phyloP scores from a whole-genome alignment of 2,113 vertebrate species.

The Amazona guildingii region DNA sequence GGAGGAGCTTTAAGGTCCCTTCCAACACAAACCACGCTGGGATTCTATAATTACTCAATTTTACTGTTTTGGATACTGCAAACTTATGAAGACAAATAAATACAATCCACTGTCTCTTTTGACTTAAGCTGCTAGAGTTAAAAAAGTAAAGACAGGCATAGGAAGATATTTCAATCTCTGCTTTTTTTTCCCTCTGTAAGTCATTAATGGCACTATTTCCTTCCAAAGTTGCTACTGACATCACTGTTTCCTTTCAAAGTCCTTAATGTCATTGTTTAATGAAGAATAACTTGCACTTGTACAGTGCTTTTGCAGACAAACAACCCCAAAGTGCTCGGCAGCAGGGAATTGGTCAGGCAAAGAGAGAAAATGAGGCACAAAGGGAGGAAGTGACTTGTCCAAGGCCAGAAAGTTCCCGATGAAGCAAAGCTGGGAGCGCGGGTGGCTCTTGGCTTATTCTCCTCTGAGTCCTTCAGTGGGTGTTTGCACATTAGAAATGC shows the following conservation, averaged over 20 bases:
- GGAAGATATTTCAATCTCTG: neutral
- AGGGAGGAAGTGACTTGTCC: neutral
- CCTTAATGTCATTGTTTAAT: neutral
- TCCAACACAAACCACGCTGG: neutral
- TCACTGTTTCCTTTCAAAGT: conserved; percentile 8
- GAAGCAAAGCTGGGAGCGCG: neutral
- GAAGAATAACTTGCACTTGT: neutral
- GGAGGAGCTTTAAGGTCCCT: neutral
- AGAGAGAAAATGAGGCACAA: neutral
- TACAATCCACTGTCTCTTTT: rapidly evolving
- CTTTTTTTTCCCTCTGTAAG: neutral
- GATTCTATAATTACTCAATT: neutral
- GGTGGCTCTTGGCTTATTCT: neutral
- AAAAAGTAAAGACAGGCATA: neutral
- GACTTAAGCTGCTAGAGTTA: neutral
- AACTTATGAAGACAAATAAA: neutral
- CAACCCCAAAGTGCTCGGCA: neutral
- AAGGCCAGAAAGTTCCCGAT: neutral
- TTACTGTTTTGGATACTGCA: neutral
- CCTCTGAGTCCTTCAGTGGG: neutral
- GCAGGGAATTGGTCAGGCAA: neutral
- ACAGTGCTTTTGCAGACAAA: neutral
- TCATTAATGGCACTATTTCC: neutral
- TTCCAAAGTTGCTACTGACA: neutral
- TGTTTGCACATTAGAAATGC: rapidly evolving